Base-by-base conservation (phyloP, 2,888 invertebrate genomes). In the Dasysyrphus tricinctus region DNA sequence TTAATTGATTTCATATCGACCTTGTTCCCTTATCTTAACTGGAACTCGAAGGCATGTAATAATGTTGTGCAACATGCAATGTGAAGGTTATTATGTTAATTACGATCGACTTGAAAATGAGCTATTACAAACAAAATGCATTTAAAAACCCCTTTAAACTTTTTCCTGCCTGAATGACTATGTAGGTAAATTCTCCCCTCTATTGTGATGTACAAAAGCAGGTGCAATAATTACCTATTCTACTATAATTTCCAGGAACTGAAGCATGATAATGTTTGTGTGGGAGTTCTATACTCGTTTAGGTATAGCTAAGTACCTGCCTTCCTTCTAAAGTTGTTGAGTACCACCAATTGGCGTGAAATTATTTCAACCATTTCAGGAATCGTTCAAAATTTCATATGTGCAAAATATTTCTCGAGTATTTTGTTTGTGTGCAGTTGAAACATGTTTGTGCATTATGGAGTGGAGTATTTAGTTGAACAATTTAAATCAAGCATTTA, bases 301-400 rank as follows among this genome's bases (percentile, higher is more conserved):
- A n/a, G n/a, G n/a, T n/a, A n/a, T n/a, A n/a, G n/a, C n/a, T n/a
- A n/a, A n/a, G 9, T 34, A 59, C 59, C 37, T 19, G 3, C 6
- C 37, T 19, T 7, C 6, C 19, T 11, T 7, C 37, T 24, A 24
- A 2, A 54, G 16, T 59, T 59, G 37, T 24, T 37, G 61, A 63
- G 61, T 63, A 9, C 61, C n/a, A 63, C 42, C 14, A 63, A 63
- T 44, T 32, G 63, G 63, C 16, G 63, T 63, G 63, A 47, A 63
- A 63, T 47, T n/a, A 47, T 47, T 63, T 44, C 32, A 63, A 12
- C 44, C 63, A 63, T 63, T 44, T 63, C 5, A 29, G 44, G 32
- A 63, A 44, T 63, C 44, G n/a, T 32, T 63, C 16, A 44, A 2
- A 44, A 63, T 44, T 63, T 16, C 44, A 63, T 63, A 16, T 24